Percentiles rank a stretch among this genome's conserved stretches.
These are phyloP conservation scores for Calliopum simillimum DNA, from an alignment of 2,888 invertebrate species.

Conservation along the genomic window DNA sequence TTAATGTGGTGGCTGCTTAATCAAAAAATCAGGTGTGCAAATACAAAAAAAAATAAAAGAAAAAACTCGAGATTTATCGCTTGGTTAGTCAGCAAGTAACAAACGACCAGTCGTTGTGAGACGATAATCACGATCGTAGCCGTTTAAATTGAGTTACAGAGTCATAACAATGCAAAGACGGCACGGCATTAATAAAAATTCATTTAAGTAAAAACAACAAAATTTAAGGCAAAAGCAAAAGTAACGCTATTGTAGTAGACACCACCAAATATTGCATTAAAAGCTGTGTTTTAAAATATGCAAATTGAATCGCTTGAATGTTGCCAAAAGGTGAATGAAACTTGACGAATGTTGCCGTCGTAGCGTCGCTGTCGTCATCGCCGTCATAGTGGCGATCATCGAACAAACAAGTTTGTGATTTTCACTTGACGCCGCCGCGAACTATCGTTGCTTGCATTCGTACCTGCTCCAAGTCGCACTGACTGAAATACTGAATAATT, in stretches of 20 bases:
- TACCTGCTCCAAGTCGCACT: no score
- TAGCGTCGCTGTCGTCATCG: constrained; percentile 45
- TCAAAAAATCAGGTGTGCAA: no score
- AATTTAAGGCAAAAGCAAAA: not conserved
- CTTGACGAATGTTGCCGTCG: constrained; percentile 56
- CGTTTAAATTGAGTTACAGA: no score
- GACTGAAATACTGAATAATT: no score
- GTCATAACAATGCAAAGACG: not conserved
- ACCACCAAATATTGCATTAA: no score
- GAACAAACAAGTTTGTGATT: constrained; percentile 51
- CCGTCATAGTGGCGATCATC: constrained; percentile 39
- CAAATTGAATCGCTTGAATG: not conserved
- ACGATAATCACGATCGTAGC: no score
- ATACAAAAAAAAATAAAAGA: no score
- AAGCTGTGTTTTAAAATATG: not conserved
- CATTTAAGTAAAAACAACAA: not conserved
- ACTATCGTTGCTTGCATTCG: no score
- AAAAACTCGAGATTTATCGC: no score
- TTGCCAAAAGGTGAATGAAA: constrained; percentile 59
- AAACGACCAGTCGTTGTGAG: no score
- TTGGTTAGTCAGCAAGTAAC: no score
- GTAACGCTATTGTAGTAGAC: not conserved
- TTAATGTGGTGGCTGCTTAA: no score
- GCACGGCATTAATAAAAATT: constrained; percentile 2
- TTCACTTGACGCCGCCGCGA: constrained; percentile 49